Base-by-base conservation (phyloP, 2,888 invertebrate genomes). In the Lochmaea capreae region DNA sequence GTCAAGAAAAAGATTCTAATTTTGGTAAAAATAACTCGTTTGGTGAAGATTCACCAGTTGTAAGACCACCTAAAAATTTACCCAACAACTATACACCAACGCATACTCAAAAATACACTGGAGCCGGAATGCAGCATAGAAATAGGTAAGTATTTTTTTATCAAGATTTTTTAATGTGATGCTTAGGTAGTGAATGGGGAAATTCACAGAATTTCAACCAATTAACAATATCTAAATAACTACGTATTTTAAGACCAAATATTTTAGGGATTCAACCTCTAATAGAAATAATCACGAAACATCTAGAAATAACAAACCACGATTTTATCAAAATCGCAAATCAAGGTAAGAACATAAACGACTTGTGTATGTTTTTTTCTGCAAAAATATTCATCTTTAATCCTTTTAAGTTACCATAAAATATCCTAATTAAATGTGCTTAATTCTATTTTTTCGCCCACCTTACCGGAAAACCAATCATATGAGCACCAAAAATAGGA, bases 31-130 rank as follows among this genome's bases (percentile, higher is more conserved):
- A 43, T 67, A 54, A 22, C 33, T 72, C 72, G 3, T 52, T 42
- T 26, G 14, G 49, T 11, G 16, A 26, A 18, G n/a, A 39, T 22
- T 26, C 8, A 59, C 4, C 22, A 0, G 16, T 11, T 6, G 57
- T 67, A 26, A 69, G 72, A 42, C 33, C 70, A 49, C 76, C 76
- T 1, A 76, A 70, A 46, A 18, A 46, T 1, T 65, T 72, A n/a
- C 68, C 74, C 16, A 65, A 22, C 22, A 76, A 74, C 62, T 74
- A 74, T 42, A 39, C 52, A 58, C 72, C 76, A 11, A 75, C 61
- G 0, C 61, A 61, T 22, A 63, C 59, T 49, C 63, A 76, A n/a
- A 69, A 72, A 14, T 46, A 43, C 43, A 43, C 6, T 39, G 10
- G 14, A n/a, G 3, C 10, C 16, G 16, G 12, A 0, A 43, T 16